phyloP scores from a whole-genome alignment of 2,888 invertebrate species.

The Drosophila lutescens region DNA sequence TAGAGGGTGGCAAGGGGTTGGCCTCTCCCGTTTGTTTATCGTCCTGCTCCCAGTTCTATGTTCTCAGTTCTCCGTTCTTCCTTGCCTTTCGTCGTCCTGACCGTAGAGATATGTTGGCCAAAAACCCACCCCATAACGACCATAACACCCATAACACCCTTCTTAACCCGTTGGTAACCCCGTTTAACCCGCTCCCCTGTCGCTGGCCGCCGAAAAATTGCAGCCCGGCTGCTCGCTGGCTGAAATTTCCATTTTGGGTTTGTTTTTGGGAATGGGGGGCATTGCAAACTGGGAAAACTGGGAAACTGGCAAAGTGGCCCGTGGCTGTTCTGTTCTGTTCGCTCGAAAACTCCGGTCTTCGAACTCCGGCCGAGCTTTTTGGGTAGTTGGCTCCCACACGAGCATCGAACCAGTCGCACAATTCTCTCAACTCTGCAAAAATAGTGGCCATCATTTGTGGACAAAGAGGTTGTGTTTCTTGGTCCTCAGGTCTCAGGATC shows the following conservation, averaged over 20 bases:
- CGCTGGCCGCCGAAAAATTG: constrained; percentile 58
- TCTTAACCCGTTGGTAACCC: constrained; percentile 19
- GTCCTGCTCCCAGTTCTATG: constrained; percentile 32
- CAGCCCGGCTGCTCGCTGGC: constrained; percentile 45
- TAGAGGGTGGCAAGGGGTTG: constrained; percentile 26
- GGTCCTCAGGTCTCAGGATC: neutral
- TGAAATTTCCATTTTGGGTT: constrained; percentile 33
- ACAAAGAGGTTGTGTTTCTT: neutral
- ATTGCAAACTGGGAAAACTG: neutral
- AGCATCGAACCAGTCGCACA: constrained; percentile 70
- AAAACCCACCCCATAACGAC: constrained; percentile 33
- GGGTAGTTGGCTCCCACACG: constrained; percentile 69
- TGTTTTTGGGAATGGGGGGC: constrained; percentile 2
- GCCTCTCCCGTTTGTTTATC: constrained; percentile 43
- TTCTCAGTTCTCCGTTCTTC: constrained; percentile 15
- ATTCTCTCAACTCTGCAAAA: neutral
- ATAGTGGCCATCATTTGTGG: neutral
- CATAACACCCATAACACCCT: constrained; percentile 2
- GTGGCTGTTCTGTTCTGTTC: constrained; percentile 7
- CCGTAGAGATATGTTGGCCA: constrained; percentile 36
- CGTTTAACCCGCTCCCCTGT: constrained; percentile 18
- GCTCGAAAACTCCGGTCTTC: constrained; percentile 10
- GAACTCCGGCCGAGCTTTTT: constrained; percentile 21
- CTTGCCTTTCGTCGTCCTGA: constrained; percentile 12
- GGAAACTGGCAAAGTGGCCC: constrained; percentile 2